Conservation (phyloP, 2,797 vertebrate species). For the Pseudomugil tenellus region DNA sequence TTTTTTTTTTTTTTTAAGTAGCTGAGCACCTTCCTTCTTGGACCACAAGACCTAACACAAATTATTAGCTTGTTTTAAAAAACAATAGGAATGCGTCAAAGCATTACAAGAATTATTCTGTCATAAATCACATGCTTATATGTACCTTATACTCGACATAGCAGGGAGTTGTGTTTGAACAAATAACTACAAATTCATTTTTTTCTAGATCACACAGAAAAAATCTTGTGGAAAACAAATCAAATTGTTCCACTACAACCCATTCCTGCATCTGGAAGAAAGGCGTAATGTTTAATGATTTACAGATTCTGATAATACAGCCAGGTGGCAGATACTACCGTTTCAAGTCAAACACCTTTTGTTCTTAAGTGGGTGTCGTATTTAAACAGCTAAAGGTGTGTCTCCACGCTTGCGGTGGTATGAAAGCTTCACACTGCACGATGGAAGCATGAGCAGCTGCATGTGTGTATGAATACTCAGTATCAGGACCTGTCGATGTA, state of each 20-base stretch:
- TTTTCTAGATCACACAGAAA: neutral
- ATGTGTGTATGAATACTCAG: conserved; percentile 5
- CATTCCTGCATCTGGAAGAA: conserved; percentile 11
- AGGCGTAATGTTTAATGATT: conserved; percentile 67
- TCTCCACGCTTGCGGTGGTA: conserved; percentile 29
- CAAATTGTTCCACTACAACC: neutral
- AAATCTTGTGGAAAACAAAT: conserved; percentile 1
- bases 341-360: conserved; percentile 68
- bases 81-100: neutral
- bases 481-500: conserved; percentile 45
- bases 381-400: conserved; percentile 67
- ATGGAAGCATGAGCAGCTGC: conserved; percentile 49
- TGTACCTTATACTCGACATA: neutral
- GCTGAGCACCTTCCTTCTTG: neutral
- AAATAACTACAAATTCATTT: neutral
- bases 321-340: conserved; percentile 69
- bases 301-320: conserved; percentile 62
- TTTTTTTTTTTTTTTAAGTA: no score
- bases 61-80: neutral
- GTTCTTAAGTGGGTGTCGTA: conserved; percentile 53
- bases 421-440: conserved; percentile 41
- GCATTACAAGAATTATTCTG: neutral
- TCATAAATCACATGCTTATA: neutral
- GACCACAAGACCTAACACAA: neutral
- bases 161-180: neutral